These are phyloP conservation scores for Athene noctua DNA, from an alignment of 2,113 vertebrate genomes.

Conservation along the genomic window DNA sequence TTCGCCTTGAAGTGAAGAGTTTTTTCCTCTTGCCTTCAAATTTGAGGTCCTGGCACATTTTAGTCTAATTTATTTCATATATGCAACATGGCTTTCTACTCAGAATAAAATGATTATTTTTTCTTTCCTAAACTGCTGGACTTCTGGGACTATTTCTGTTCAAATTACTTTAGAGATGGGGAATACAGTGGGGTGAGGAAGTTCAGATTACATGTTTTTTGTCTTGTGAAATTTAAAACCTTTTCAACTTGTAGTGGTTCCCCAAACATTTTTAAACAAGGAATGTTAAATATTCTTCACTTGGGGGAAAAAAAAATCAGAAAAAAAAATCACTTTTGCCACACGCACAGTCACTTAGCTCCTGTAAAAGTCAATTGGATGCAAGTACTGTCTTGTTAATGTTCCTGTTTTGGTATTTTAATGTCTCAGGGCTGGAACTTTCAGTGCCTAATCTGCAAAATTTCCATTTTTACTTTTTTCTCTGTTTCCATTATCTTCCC, in stretches of 20 bases:
- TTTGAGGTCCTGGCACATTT: not conserved
- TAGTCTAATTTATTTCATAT: not conserved
- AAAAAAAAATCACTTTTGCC: not conserved
- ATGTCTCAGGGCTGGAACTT: not conserved
- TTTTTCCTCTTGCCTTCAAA: not conserved
- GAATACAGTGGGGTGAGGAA: not conserved
- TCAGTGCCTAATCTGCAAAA: not conserved
- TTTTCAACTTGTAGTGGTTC: not conserved
- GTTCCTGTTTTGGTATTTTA: not conserved
- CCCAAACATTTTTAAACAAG: not conserved
- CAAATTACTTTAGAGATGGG: not conserved
- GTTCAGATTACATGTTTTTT: constrained; percentile 19
- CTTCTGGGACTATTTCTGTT: not conserved
- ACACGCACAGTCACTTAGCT: not conserved
- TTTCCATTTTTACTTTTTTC: not conserved
- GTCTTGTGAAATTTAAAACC: constrained; percentile 27
- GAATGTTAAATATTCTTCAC: not conserved
- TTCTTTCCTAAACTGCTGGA: not conserved
- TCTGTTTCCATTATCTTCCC: not conserved
- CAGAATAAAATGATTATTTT: not conserved
- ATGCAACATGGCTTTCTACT: not conserved
- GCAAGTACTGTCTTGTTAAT: not conserved
- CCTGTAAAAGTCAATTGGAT: not conserved
- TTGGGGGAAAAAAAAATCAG: not conserved
- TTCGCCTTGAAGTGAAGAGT: not conserved